phyloP scores from a whole-genome alignment of 2,888 invertebrate species.

The Emmelina monodactyla region DNA sequence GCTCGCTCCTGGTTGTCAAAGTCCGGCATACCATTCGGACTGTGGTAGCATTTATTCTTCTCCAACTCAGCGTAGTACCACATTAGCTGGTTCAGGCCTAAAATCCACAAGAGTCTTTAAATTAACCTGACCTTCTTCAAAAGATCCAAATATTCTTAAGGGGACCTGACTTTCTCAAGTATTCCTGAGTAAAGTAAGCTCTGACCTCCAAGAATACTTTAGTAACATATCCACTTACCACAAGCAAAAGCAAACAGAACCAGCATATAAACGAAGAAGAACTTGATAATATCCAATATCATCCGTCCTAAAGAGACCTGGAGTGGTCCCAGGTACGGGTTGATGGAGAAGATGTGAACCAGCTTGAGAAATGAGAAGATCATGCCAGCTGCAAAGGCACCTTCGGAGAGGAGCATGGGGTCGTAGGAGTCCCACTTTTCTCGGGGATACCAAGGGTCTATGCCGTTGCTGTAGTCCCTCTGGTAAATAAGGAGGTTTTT shows the following conservation, averaged over 20 bases:
- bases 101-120: too few relatives aligned
- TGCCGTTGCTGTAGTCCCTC: conserved; percentile 74
- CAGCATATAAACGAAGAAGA: conserved; percentile 93
- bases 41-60: conserved; percentile 84
- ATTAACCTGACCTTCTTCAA: too few relatives aligned
- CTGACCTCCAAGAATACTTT: too few relatives aligned
- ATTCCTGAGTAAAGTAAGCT: too few relatives aligned
- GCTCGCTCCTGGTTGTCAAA: conserved; percentile 86
- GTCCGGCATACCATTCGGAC: conserved; percentile 76
- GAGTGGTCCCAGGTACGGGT: conserved; percentile 91
- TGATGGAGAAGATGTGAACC: conserved; percentile 96
- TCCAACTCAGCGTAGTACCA: conserved; percentile 94
- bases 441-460: conserved; percentile 85
- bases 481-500: conserved; percentile 22
- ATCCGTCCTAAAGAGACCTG: conserved; percentile 94
- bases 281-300: conserved; percentile 95
- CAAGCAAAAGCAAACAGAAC: conserved; percentile 96
- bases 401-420: conserved; percentile 92
- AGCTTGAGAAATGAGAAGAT: conserved; percentile 95
- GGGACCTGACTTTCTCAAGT: too few relatives aligned
- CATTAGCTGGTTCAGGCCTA: conserved; percentile 86
- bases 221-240: too few relatives aligned
- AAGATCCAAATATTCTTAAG: too few relatives aligned
- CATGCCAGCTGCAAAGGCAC: conserved; percentile 96
- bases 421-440: conserved; percentile 95